A percentile compares a stretch with the other conserved stretches of the same genome.
Conservation (phyloP, 1,140 invertebrate species). For the Drosophila mojavensis region DNA sequence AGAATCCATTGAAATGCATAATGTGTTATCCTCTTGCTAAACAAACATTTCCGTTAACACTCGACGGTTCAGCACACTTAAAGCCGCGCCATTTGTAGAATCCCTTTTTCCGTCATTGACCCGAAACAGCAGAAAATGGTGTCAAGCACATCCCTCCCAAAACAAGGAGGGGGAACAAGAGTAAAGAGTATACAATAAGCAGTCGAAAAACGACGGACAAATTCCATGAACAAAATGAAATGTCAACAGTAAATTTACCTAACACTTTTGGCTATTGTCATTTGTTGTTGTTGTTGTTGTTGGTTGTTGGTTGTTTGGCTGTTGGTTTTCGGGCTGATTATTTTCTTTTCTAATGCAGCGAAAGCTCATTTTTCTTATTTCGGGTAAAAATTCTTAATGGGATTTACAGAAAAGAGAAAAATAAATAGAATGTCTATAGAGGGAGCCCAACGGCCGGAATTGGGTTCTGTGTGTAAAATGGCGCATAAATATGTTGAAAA, state of each 20-base stretch:
- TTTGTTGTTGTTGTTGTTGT: slow-evolving; percentile 2
- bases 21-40: slow-evolving; percentile 12
- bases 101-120: slow-evolving; percentile 42
- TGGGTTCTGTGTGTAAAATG: slow-evolving; percentile 62
- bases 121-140: slow-evolving; percentile 45
- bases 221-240: slow-evolving; percentile 78
- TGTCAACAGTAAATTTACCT: slow-evolving; percentile 82
- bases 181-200: slow-evolving; percentile 7
- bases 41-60: slow-evolving; percentile 40
- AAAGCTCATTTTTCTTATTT: slow-evolving; percentile 82
- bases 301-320: slow-evolving; percentile 38
- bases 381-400: slow-evolving; percentile 70
- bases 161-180: slow-evolving; percentile 15
- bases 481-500: slow-evolving; percentile 82
- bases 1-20: neutral
- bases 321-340: slow-evolving; percentile 65
- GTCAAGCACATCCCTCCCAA: slow-evolving; percentile 25
- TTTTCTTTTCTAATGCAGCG: slow-evolving; percentile 76
- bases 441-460: slow-evolving; percentile 12
- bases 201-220: slow-evolving; percentile 58
- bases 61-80: slow-evolving; percentile 21
- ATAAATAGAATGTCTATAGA: slow-evolving; percentile 29
- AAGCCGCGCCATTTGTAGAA: slow-evolving; percentile 28
- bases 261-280: slow-evolving; percentile 62
- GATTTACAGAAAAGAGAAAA: slow-evolving; percentile 59